Percentiles rank a stretch among this genome's conserved stretches.
Conservation (phyloP, 2,888 invertebrate genomes). For the Cotesia congregata region DNA sequence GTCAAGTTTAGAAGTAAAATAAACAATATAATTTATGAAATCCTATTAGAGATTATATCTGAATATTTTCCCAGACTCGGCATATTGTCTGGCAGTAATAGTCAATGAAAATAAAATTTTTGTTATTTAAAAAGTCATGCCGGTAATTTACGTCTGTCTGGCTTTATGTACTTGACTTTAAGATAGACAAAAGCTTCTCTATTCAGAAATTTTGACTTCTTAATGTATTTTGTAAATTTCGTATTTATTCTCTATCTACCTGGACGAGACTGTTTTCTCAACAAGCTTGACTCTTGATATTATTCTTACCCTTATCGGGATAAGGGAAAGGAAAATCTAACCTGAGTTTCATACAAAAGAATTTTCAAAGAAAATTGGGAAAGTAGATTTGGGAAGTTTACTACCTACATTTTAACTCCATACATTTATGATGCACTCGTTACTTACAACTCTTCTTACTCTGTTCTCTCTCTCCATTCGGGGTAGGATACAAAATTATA, state of each 20-base stretch:
- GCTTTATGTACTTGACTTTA: neutral
- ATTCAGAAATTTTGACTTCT: neutral
- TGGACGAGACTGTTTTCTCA: neutral
- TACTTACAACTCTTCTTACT: neutral
- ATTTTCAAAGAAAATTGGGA: neutral
- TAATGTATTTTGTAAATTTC: neutral
- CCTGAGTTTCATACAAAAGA: neutral
- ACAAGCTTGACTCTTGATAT: too few species aligned
- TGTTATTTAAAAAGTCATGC: neutral
- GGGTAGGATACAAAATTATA: neutral
- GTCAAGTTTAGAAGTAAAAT: neutral
- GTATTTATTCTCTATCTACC: neutral
- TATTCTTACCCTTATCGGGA: neutral
- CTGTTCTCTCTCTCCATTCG: neutral
- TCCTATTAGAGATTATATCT: neutral
- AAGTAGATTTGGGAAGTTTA: neutral
- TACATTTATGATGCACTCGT: conserved; percentile 29
- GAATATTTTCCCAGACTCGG: neutral
- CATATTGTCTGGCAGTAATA: neutral
- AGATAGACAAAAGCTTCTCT: neutral
- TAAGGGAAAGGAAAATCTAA: neutral
- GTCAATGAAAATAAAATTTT: neutral
- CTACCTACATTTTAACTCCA: conserved; percentile 10
- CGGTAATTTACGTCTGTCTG: neutral
- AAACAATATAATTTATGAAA: neutral